Evolutionary conservation across 2,888 invertebrate genomes (phyloP).

Genomic region (Tridacna gigas): DNA sequence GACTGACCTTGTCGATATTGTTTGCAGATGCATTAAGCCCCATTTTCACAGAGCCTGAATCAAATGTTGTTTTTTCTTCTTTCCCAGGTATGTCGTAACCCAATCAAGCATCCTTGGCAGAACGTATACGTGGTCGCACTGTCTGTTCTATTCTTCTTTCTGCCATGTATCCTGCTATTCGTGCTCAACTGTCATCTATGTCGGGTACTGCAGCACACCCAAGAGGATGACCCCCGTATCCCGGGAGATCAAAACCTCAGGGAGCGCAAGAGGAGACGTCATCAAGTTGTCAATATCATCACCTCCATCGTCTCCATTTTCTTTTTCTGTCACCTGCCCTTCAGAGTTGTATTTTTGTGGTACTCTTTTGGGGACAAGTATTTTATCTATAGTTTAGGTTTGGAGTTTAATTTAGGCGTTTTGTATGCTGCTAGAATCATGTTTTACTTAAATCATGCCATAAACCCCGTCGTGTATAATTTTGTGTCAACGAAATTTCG

Average conservation of each 20-base stretch:
- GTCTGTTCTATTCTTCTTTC: slow-evolving; percentile 35
- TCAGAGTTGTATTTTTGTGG: slow-evolving; percentile 67
- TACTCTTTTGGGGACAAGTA: slow-evolving; percentile 58
- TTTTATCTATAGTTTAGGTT: slow-evolving; percentile 56
- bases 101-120: slow-evolving; percentile 38
- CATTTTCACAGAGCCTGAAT: too few relatives aligned
- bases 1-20: too few relatives aligned
- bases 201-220: slow-evolving; percentile 26
- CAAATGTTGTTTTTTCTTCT: neutral
- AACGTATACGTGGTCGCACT: slow-evolving; percentile 33
- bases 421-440: slow-evolving; percentile 65
- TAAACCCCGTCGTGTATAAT: slow-evolving; percentile 73
- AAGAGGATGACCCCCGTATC: slow-evolving; percentile 21
- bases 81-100: slow-evolving; percentile 56
- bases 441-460: slow-evolving; percentile 80
- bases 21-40: too few relatives aligned
- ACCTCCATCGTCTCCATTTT: slow-evolving; percentile 66
- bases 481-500: slow-evolving; percentile 62
- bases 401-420: slow-evolving; percentile 66
- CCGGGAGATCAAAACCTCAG: slow-evolving; percentile 8
- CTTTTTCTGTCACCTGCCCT: slow-evolving; percentile 72
- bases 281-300: slow-evolving; percentile 68
- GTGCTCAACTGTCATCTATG: slow-evolving; percentile 46
- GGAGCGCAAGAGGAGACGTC: slow-evolving; percentile 36
- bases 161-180: slow-evolving; percentile 42